Base-by-base conservation (phyloP, 2,113 vertebrate species). In the Chrysochloris asiatica region DNA sequence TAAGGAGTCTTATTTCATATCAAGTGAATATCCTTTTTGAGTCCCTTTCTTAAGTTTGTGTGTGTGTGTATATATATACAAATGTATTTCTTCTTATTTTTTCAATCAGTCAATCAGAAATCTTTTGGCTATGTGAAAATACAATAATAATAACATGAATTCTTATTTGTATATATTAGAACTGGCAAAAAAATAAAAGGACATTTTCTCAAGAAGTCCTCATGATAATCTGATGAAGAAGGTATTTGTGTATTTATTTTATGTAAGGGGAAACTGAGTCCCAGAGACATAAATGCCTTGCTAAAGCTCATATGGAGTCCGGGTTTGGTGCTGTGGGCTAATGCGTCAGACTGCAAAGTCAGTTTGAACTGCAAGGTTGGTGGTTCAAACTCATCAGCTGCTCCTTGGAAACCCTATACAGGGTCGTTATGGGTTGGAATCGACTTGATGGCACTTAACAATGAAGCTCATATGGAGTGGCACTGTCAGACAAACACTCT, bases 101-200 rank as follows among this genome's bases (percentile, higher is more conserved):
- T n/a, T n/a, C n/a, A n/a, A n/a, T n/a, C n/a, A n/a, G n/a, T n/a
- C n/a, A n/a, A n/a, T n/a, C n/a, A n/a, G n/a, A n/a, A n/a, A n/a
- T 77, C 38, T 10, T 54, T 67, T 91, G 28, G 22, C 41, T 87
- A 30, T 83, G 21, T 52, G 24, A 94, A 83, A 81, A 93, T n/a
- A 22, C 33, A 86, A 4, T 54, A 43, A 78, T n/a, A n/a, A n/a
- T n/a, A n/a, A n/a, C n/a, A n/a, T 19, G 59, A 36, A 41, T 69
- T 83, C 65, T 83, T 8, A 38, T 38, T 67, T 91, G 4, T 54
- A 16, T 85, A 69, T 41, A 78, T 79, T 41, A 69, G 4, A 45
- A 13, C 10, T 73, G 88, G 8, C 26, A 78, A 77, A 56, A 1
- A 4, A 59, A 72, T 72, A n/a, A n/a, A n/a, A n/a, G n/a, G n/a